Conservation (phyloP, 2,888 invertebrate species). For the Sphaerophoria rueppellii region DNA sequence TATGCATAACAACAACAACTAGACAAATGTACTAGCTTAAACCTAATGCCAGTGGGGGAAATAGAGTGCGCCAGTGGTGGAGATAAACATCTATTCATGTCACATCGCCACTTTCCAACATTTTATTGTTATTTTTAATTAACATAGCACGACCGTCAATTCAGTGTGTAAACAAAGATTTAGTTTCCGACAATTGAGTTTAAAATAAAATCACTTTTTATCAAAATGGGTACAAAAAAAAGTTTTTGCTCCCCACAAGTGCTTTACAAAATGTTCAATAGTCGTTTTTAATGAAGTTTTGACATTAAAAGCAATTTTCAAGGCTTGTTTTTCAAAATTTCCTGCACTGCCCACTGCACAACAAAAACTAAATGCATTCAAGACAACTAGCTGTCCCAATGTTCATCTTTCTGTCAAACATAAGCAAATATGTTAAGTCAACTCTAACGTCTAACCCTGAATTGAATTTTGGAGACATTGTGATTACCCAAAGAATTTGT, state of each 20-base stretch:
- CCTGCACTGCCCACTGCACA: no score
- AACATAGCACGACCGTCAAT: slow-evolving; percentile 60
- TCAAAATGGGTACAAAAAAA: not conserved
- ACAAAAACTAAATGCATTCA: no score
- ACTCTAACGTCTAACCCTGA: no score
- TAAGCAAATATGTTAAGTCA: no score
- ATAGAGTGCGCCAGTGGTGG: slow-evolving; percentile 1
- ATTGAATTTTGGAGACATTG: no score
- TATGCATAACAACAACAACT: not conserved
- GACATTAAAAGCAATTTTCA: no score
- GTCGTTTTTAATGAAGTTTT: no score
- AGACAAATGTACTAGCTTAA: not conserved
- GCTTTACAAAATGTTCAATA: not conserved
- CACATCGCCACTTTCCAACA: slow-evolving; percentile 38
- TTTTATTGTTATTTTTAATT: slow-evolving; percentile 67
- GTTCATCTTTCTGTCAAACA: no score
- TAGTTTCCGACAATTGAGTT: slow-evolving; percentile 26
- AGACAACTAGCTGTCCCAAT: no score
- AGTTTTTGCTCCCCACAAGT: not conserved
- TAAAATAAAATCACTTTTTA: not conserved
- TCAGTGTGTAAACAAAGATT: slow-evolving; percentile 53
- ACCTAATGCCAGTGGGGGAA: not conserved
- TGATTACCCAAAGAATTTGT: no score
- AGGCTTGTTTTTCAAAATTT: no score
- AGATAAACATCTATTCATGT: slow-evolving; percentile 52